Evolutionary conservation across 2,113 vertebrate genomes (phyloP).

Genomic region (Piprites chloris): DNA sequence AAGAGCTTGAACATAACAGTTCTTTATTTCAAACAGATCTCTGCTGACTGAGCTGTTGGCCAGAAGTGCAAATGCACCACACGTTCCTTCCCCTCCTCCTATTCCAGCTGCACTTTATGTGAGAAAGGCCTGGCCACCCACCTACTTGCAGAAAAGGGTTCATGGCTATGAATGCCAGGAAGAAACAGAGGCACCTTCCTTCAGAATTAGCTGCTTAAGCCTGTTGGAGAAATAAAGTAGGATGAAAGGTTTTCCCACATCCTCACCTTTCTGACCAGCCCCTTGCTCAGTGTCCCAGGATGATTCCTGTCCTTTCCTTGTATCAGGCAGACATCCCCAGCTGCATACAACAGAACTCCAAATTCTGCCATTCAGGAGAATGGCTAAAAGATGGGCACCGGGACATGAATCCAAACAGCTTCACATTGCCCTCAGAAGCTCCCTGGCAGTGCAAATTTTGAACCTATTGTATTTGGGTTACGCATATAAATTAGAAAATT

Average conservation of each 20-base stretch:
- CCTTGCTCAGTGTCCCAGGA: neutral
- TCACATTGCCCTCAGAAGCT: accelerated
- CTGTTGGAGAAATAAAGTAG: neutral
- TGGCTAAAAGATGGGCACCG: neutral
- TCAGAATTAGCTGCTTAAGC: neutral
- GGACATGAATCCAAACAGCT: neutral
- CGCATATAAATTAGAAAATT: neutral
- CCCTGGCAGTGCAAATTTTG: neutral
- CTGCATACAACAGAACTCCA: accelerated
- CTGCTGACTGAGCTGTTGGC: conserved; percentile 8
- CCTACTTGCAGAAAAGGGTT: neutral
- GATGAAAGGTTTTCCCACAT: neutral
- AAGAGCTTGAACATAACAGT: neutral
- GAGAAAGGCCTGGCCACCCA: neutral
- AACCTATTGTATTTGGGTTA: neutral
- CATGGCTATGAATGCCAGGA: neutral
- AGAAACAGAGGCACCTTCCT: neutral
- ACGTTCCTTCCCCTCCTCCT: neutral
- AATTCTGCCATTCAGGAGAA: neutral
- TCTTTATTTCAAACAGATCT: conserved; percentile 13
- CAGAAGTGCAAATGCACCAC: neutral
- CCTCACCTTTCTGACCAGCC: neutral
- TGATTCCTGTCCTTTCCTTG: neutral
- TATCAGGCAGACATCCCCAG: neutral
- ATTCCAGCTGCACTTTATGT: conserved; percentile 7